These are phyloP conservation scores for Manis crassicaudata DNA, from an alignment of 2,797 vertebrate genomes.

Conservation along the genomic window DNA sequence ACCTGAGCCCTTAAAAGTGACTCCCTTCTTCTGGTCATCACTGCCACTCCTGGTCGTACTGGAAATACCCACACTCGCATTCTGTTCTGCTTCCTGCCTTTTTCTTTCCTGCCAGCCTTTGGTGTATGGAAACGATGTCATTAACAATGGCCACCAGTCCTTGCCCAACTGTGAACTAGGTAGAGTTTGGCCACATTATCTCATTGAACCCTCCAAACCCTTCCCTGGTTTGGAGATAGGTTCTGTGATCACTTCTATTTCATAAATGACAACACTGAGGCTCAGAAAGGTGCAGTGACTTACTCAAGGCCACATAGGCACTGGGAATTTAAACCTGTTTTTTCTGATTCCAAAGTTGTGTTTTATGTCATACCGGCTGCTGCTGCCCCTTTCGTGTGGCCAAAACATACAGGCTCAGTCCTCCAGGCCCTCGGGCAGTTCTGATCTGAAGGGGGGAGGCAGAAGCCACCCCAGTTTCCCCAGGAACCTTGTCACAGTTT, in stretches of 20 bases:
- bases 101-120: neutral
- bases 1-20: neutral
- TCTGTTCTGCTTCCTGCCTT: neutral
- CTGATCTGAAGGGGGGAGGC: neutral
- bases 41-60: fast-evolving
- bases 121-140: neutral
- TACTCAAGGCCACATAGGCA: neutral
- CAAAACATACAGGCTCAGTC: neutral
- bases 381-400: neutral
- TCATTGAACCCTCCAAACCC: neutral
- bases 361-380: neutral
- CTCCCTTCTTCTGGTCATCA: neutral
- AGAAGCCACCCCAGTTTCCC: neutral
- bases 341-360: neutral
- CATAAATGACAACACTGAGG: neutral
- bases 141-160: neutral
- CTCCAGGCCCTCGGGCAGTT: neutral
- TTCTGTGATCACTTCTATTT: neutral
- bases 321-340: neutral
- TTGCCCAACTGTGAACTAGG: neutral
- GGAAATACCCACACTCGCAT: neutral
- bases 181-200: neutral
- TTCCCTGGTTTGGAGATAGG: no score
- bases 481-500: neutral
- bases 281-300: neutral